Conservation (phyloP, 2,113 vertebrate genomes). For the Gallinago undulata region DNA sequence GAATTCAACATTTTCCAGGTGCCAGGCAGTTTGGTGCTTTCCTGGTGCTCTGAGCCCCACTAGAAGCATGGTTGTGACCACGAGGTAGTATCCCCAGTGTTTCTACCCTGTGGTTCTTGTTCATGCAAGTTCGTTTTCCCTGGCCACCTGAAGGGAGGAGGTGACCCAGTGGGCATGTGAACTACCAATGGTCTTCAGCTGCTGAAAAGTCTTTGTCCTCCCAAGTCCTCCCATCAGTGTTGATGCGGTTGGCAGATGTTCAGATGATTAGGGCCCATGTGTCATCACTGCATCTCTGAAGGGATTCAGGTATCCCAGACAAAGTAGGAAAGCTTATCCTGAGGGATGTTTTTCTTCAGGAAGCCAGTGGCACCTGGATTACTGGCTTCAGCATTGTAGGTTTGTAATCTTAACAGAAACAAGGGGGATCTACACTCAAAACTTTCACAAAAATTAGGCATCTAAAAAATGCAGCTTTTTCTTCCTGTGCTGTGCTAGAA, state of each 20-base stretch:
- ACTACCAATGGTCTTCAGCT: background rate
- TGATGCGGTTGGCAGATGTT: accelerated
- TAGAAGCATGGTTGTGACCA: background rate
- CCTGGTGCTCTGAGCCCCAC: background rate
- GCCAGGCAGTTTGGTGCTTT: background rate
- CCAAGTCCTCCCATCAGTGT: background rate
- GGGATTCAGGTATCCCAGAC: background rate
- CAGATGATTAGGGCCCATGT: background rate
- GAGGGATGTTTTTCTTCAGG: background rate
- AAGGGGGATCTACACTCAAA: background rate
- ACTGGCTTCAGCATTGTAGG: background rate
- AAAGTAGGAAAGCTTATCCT: background rate
- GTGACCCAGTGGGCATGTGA: background rate
- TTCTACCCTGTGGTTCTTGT: background rate
- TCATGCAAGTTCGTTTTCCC: background rate
- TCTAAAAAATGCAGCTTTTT: background rate
- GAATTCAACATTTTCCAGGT: background rate
- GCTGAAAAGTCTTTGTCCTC: background rate
- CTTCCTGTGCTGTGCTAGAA: background rate
- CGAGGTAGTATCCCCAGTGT: background rate
- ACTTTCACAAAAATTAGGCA: background rate
- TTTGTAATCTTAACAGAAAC: background rate
- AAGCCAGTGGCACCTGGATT: accelerated
- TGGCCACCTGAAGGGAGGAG: background rate
- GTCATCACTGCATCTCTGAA: background rate